Base-by-base conservation (phyloP, 2,888 invertebrate genomes). In the Cheilosia scutellata region DNA sequence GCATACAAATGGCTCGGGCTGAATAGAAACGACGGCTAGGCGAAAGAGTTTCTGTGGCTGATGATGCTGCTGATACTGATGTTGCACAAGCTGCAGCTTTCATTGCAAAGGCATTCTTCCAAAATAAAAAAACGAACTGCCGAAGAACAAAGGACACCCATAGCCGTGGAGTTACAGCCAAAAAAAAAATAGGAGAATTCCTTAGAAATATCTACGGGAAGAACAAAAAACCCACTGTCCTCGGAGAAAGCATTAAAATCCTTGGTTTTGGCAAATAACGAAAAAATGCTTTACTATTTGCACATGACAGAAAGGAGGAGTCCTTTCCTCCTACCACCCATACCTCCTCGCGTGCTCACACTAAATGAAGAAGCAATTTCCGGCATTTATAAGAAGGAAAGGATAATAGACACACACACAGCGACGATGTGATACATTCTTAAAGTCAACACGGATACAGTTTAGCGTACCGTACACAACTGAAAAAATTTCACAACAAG, bases 281-380 rank as follows among this genome's bases (percentile, higher is more conserved):
- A 20, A 82, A 82, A 86, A 86, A 82, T 77, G 72, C 77, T 86
- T 80, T 72, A 86, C 76, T 78, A 83, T 83, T 74, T 83, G 83
- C 78, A 77, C 86, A 82, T 86, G 86, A 82, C 82, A 80, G 53
- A 47, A 70, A 51, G 25, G 74, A 33, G 20, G 20, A 20, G 20
- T 20, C 20, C 20, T 20, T 20, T 20, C 20, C 20, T 20, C 20
- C 29, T 37, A 16, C 9, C 2, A 29, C 11, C 51, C 60, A 9
- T 20, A 6, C 51, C 37, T 5, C 53, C 25, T n/a, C 16, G 29
- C 49, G 13, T 42, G 66, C 53, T 37, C 33, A 47, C 29, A 74
- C 42, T 62, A 62, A 68, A 83, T 83, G 49, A 76, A 63, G 51
- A 80, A 76, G 72, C 76, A 82, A 86, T 86, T 76, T 82, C 86